Base-by-base conservation (phyloP, 2,113 vertebrate species). In the Oxyura jamaicensis region DNA sequence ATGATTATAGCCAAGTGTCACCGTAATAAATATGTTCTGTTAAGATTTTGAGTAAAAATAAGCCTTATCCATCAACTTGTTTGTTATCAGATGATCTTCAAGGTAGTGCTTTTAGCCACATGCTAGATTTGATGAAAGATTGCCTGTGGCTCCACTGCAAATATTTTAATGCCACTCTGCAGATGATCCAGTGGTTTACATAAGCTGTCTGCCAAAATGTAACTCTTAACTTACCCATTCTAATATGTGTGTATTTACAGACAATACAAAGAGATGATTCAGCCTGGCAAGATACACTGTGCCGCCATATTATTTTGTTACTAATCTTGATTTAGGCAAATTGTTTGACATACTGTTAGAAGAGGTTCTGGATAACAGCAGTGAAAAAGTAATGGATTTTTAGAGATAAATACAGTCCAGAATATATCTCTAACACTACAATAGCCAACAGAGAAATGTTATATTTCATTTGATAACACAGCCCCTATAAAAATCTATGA, bases 11-110 rank as follows among this genome's bases (percentile, higher is more conserved):
- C 18, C 44, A 94, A 82, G 36, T 80, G 21, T 82, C 50, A 71
- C n/a, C 67, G 63, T 90, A 82, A 82, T 77, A 78, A 72, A 82
- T 60, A 33, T 52, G 21, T 68, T 84, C 46, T 91, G 76, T 82
- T 29, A 35, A 75, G 28, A 16, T 93, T 85, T 86, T 65, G 42
- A 67, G 46, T 91, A 84, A 86, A 84, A 71, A 41, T 76, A 76
- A 83, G 50, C 36, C 46, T 79, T 95, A 92, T 90, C 10, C 5
- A 82, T 75, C 52, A 59, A 80, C 48, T 5, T 92, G 46, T 90
- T 92, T 83, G 21, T 41, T 91, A 88, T 93, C 67, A 95, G 62
- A 76, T 74, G n/a, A 59, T 83, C 62, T 95, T 95, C 71, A 78
- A 91, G 71, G 85, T 13, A 79, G 36, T 41, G 12, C 56, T 75